A percentile compares a stretch with the other conserved stretches of the same genome.
phyloP scores from a whole-genome alignment of 1,140 invertebrate genomes.

The Homalodisca vitripennis region DNA sequence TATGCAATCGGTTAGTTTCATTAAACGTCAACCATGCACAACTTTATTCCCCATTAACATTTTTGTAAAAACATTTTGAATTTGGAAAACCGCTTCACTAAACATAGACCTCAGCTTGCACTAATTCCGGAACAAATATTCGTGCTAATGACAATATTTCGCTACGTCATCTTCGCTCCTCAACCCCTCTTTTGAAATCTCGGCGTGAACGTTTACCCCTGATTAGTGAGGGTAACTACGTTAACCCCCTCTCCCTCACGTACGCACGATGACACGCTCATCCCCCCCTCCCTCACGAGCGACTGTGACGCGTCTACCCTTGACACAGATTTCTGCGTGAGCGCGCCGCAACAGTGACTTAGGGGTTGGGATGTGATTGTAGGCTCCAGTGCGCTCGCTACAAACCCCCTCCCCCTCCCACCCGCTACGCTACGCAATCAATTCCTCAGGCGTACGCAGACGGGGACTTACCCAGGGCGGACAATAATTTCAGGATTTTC shows the following conservation, averaged over 20 bases:
- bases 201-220: conserved; percentile 18
- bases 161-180: background rate
- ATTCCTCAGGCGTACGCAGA: conserved; percentile 1
- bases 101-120: too few relatives aligned
- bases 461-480: too few relatives aligned
- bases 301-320: conserved; percentile 11
- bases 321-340: conserved; percentile 25
- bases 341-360: conserved; percentile 13
- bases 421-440: background rate
- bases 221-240: conserved; percentile 9
- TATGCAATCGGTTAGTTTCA: too few relatives aligned
- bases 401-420: background rate
- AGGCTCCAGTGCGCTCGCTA: background rate
- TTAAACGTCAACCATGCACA: too few relatives aligned
- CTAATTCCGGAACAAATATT: too few relatives aligned
- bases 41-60: too few relatives aligned
- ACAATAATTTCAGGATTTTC: too few relatives aligned
- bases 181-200: background rate
- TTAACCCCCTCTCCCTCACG: background rate
- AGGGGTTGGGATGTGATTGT: conserved; percentile 18
- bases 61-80: too few relatives aligned
- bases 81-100: too few relatives aligned
- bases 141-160: background rate
- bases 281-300: too few relatives aligned
- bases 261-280: background rate